Base-by-base conservation (phyloP, 2,888 invertebrate genomes). In the Hipparchia sbordonii region DNA sequence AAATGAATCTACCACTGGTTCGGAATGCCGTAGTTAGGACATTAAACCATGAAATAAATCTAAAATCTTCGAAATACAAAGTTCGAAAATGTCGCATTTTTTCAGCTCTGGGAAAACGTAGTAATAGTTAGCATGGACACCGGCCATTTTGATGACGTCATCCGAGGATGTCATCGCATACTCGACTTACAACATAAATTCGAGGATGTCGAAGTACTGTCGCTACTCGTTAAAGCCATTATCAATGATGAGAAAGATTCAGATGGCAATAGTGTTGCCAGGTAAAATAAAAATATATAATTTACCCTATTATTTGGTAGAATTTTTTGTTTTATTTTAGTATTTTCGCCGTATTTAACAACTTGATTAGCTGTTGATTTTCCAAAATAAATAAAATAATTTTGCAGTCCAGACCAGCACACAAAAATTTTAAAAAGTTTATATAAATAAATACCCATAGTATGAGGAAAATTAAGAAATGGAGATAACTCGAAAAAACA, bases 101-200 rank as follows among this genome's bases (percentile, higher is more conserved):
- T 71, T 0, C 77, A 95, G 92, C 92, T 97, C 0, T 99, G 99
- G 99, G 99, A 99, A 86, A 99, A 99, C 91, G 96, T 97, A 72
- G 95, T 99, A 89, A 90, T 97, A 46, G 97, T 98, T 46, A 97
- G 97, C 81, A 96, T 97, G 77, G 98, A 99, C 85, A 96, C 97
- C 12, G 96, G 96, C 0, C 96, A 97, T 84, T 97, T 98, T 86
- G 96, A 96, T 70, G 98, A 98, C 87, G 97, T 97, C 3, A 95
- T 99, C 73, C 95, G 96, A 74, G 96, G 98, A 0, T 97, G 97
- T 84, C 97, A 98, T 87, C 95, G 98, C 39, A 89, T 99, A 65
- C 90, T 98, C 52, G 98, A 99, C 84, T 89, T 99, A n/a, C 96
- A 96, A 86, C 95, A 95, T 70, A 96, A 96, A 82, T 97, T 96